Evolutionary conservation across 1,140 invertebrate genomes (phyloP).

Genomic region (Diabrotica virgifera): DNA sequence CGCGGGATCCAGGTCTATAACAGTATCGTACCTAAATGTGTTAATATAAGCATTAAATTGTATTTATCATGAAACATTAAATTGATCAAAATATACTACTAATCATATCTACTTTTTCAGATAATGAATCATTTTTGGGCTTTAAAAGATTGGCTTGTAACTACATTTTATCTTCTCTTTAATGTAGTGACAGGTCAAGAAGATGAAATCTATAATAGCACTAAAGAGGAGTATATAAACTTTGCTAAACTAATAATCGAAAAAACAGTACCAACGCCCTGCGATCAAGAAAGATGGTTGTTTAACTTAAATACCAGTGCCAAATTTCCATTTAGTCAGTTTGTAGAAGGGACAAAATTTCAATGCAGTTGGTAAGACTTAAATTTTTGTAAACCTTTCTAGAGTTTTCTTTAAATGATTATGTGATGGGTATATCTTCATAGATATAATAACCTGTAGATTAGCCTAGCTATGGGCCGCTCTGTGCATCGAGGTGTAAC

Average conservation of each 20-base stretch:
- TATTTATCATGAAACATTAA: no score
- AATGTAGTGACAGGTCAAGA: constrained; percentile 14
- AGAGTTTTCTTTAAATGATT: no score
- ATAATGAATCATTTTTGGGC: constrained; percentile 28
- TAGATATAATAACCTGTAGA: no score
- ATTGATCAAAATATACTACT: no score
- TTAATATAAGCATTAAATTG: no score
- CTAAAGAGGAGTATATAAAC: constrained; percentile 35
- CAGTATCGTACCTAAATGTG: no score
- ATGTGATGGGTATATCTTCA: no score
- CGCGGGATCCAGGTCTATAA: no score
- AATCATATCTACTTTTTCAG: constrained; percentile 16
- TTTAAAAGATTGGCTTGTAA: constrained; percentile 24
- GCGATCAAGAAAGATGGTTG: constrained; percentile 64
- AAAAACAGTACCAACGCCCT: constrained; percentile 70
- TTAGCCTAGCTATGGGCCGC: no score
- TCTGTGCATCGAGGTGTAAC: no score
- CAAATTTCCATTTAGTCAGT: constrained; percentile 20
- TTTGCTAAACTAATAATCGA: constrained; percentile 44
- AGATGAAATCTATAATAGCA: constrained; percentile 26
- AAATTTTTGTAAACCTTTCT: no score
- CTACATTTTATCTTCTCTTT: constrained; percentile 27
- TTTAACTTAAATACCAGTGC: constrained; percentile 44
- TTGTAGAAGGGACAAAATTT: constrained; percentile 32
- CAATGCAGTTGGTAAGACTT: constrained; percentile 33